These are phyloP conservation scores for Cryptoprocta ferox DNA, from an alignment of 2,797 vertebrate genomes.

Conservation along the genomic window DNA sequence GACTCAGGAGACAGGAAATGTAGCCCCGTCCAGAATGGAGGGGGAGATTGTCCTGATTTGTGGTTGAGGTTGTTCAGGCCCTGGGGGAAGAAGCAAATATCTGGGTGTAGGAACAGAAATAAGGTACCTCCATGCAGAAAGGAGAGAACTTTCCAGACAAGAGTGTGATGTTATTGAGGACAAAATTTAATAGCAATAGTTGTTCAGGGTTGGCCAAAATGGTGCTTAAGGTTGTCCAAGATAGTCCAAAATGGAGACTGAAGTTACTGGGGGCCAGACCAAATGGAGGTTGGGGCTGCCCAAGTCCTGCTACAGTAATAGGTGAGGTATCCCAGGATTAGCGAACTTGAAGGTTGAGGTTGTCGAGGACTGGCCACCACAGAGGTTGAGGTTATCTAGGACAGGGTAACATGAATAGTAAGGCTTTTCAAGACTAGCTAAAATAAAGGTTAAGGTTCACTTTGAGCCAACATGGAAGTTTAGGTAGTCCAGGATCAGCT, in stretches of 20 bases:
- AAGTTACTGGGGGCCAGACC: not conserved
- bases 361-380: not conserved
- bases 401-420: conserved; percentile 25
- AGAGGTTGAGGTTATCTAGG: not conserved
- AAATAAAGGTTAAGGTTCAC: conserved; percentile 18
- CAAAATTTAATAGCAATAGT: conserved; percentile 38
- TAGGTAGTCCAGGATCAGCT: not conserved
- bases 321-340: not conserved
- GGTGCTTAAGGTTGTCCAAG: conserved; percentile 3
- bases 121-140: conserved; percentile 11
- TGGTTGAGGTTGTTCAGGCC: not conserved
- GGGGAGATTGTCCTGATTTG: not conserved
- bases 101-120: conserved; percentile 42
- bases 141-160: conserved; percentile 42
- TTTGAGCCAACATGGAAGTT: not conserved
- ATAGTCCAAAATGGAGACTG: conserved; percentile 22
- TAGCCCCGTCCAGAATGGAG: not conserved
- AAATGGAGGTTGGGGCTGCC: conserved; percentile 6
- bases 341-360: conserved; percentile 5
- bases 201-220: conserved; percentile 19
- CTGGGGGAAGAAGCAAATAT: conserved; percentile 14
- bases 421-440: conserved; percentile 11
- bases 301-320: conserved; percentile 14
- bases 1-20: not conserved
- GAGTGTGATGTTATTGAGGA: not conserved